Percentiles rank a stretch among this genome's conserved stretches.
phyloP scores from a whole-genome alignment of 2,888 invertebrate species.

The Eristalinus sepulchralis region DNA sequence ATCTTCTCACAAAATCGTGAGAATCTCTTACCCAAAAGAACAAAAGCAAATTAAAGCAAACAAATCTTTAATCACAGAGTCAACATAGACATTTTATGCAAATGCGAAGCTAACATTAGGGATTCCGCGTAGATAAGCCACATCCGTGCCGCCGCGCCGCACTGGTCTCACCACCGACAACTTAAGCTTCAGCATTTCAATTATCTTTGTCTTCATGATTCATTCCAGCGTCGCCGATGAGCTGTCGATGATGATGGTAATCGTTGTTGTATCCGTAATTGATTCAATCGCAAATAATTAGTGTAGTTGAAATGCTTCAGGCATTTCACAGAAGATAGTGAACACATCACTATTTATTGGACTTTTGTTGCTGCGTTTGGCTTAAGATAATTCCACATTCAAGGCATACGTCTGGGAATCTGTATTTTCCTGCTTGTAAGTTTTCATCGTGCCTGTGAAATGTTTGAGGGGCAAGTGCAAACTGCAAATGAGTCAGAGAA shows the following conservation, averaged over 20 bases:
- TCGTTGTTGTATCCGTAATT: neutral
- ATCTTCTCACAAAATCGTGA: neutral
- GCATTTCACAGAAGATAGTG: neutral
- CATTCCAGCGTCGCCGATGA: neutral
- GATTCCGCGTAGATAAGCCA: conserved; percentile 12
- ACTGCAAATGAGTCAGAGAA: neutral
- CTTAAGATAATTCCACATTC: neutral
- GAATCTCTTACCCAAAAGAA: neutral
- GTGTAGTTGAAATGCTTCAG: neutral
- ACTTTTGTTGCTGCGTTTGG: neutral
- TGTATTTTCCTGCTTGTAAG: neutral
- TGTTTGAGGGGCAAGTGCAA: neutral
- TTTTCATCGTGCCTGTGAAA: neutral
- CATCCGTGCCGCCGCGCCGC: too few relatives aligned
- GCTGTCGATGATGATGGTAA: neutral
- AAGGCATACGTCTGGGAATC: neutral
- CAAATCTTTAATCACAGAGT: neutral
- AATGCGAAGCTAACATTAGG: neutral
- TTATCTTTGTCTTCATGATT: conserved; percentile 4
- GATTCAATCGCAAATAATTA: conserved; percentile 3
- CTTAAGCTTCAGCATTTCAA: conserved; percentile 8
- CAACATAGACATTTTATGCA: conserved; percentile 12
- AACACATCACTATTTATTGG: neutral
- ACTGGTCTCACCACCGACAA: neutral
- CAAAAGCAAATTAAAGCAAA: neutral